Conservation (phyloP, 92 coral and sea anemone species). For the Galaxea fascicularis region DNA sequence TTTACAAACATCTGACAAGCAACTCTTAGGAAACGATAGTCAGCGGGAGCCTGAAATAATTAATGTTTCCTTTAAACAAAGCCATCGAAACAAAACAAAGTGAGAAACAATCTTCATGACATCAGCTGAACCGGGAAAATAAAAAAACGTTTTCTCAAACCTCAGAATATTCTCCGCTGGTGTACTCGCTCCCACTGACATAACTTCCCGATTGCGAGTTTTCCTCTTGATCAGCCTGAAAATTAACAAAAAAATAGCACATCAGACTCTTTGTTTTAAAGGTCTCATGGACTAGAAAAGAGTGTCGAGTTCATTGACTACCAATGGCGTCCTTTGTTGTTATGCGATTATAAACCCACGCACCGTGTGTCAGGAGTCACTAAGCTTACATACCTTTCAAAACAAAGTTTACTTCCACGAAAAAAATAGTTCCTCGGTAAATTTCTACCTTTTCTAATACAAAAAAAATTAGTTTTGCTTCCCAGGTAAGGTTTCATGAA, state of each 20-base stretch:
- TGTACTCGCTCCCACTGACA: conserved; percentile 90
- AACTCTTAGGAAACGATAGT: not conserved
- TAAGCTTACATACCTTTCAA: conserved; percentile 20
- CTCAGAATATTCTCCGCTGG: conserved; percentile 98
- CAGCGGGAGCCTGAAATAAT: not conserved
- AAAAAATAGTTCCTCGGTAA: not conserved
- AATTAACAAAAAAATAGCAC: not conserved
- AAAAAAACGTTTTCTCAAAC: conserved; percentile 46
- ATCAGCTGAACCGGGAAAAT: conserved; percentile 2
- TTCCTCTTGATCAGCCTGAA: conserved; percentile 75
- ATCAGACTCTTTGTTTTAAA: not conserved
- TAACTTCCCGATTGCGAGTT: conserved; percentile 92
- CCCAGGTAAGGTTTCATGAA: not conserved
- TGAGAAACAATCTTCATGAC: not conserved
- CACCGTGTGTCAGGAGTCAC: not conserved
- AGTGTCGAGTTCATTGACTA: conserved; percentile 14
- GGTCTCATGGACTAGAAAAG: conserved; percentile 11
- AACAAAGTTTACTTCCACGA: conserved; percentile 22
- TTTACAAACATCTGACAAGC: conserved; percentile 18
- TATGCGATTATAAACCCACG: conserved; percentile 34
- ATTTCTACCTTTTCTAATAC: not conserved
- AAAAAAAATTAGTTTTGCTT: not conserved
- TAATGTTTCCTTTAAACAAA: conserved; percentile 17
- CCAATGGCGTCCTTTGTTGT: conserved; percentile 44
- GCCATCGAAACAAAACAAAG: conserved; percentile 24